Evolutionary conservation across 2,113 vertebrate genomes (phyloP), one percentile per base, ranked within the genome.

Genomic region (Elachura formosa): DNA sequence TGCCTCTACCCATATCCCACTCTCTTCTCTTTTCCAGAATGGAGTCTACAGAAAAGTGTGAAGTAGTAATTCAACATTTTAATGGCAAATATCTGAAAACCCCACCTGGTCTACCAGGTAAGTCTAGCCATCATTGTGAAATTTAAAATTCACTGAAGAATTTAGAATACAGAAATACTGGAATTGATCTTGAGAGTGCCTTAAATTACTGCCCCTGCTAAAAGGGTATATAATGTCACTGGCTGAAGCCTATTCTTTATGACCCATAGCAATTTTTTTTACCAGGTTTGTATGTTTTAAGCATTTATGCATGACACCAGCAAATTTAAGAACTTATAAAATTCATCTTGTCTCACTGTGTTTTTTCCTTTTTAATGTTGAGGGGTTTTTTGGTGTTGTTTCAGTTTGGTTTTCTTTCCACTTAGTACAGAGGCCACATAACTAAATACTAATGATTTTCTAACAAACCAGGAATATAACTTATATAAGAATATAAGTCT

Each of bases 21-120:
- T 58, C 21, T 91, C 63, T 95, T 94, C 94, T 90, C 68, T 93
- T 93, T 96, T 93, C 73, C 89, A 98, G 98, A 97, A 98, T 98
- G 98, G 98, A 98, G 80, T 98, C 98, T 90, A 98, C 98, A 93
- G 98, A 98, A 97, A 98, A 98, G 97, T 98, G 98, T 98, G 98
- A 99, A 98, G 98, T 98, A 96, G 98, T 98, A 95, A 98, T 98
- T 97, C 98, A 98, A 12, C 98, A 98, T 98, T 98, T 98, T 97
- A 98, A 98, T 96, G 98, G 98, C 77, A 98, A 98, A 97, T 98
- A 98, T 49, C 98, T 98, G 97, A 98, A 98, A 98, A 98, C 98
- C 63, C 98, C 98, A 62, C 98, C 98, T 14, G 98, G 98, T 90
- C 98, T 98, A 89, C 98, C 98, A 97, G 98, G 98, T 98, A 98